A percentile compares a stretch with the other conserved stretches of the same genome.
Evolutionary conservation across 2,113 vertebrate genomes (phyloP).

Genomic region (Cottus gobio): DNA sequence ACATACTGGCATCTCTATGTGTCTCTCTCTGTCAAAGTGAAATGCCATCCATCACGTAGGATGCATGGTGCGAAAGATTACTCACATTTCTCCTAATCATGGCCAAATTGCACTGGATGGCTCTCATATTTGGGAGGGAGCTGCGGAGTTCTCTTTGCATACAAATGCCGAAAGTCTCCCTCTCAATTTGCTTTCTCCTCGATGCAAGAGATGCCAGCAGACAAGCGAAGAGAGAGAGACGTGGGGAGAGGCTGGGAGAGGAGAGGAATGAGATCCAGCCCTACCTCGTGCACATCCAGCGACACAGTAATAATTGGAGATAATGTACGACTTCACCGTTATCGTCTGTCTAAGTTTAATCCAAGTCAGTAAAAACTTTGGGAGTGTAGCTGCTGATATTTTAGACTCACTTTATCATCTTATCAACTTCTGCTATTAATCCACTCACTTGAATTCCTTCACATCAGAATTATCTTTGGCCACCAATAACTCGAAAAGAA

Average conservation of each 20-base stretch:
- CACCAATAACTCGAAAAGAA: slow-evolving; percentile 6
- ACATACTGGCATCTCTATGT: slow-evolving; percentile 13
- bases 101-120: slow-evolving; percentile 64
- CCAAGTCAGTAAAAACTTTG: background rate
- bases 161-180: slow-evolving; percentile 54
- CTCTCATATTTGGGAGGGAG: slow-evolving; percentile 61
- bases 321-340: background rate
- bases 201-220: slow-evolving; percentile 14
- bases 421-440: slow-evolving; percentile 38
- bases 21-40: slow-evolving; percentile 35
- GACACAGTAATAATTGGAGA: background rate
- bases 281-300: background rate
- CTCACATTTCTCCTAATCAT: slow-evolving; percentile 61
- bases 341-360: background rate
- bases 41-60: slow-evolving; percentile 61
- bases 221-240: background rate
- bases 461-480: slow-evolving; percentile 36
- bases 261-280: background rate
- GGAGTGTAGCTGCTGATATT: background rate
- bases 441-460: slow-evolving; percentile 38
- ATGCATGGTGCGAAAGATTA: slow-evolving; percentile 54
- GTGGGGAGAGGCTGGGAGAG: background rate
- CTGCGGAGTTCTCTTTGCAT: slow-evolving; percentile 48
- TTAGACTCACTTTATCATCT: slow-evolving; percentile 23
- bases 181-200: slow-evolving; percentile 56